Evolutionary conservation across 2,797 vertebrate species (phyloP), one percentile per base, ranked within the genome.

Genomic region (Gymnopithys bicolor): DNA sequence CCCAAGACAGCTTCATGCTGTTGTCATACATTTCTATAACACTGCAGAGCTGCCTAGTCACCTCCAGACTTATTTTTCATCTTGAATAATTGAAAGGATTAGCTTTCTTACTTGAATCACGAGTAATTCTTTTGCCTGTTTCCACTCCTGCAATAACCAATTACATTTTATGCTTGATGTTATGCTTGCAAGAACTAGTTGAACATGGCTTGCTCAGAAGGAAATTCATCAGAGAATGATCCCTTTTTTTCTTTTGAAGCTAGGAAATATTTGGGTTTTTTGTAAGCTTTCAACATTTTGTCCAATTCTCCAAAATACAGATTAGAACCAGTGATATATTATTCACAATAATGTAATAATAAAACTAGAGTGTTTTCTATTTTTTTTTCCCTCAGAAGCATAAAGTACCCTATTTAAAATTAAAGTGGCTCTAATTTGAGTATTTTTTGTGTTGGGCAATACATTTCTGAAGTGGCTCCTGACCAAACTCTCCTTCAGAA

Each of bases 201-300:
- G 13, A 80, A 68, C 1, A 2, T 27, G 12, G 73, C 87, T 71
- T 70, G 33, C 33, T 79, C 41, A 71, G 92, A 46, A 83, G 59
- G 19, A 21, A 52, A 63, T 74, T 88, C 4, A 71, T 2, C 4
- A 17, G 39, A 53, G 16, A 77, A 60, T 46, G 9, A 21, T 11
- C 2, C 7, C 1, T 14, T 62, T 69, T 59, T 66, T 63, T 33
- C 6, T 49, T 90, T 69, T 67, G n/a, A 77, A 74, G 74, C 2
- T 3, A 37, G 11, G n/a, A 73, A 76, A 76, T 58, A 2, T n/a
- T 76, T 68, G 5, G 2, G 0, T 0, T 32, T 77, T 58, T 43
- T 16, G 2, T 52, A 69, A 55, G 4, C 10, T 84, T 82, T 70
- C 9, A 87, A 2, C 5, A n/a, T 84, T 74, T 83, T 74, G 8